phyloP scores from a whole-genome alignment of 2,797 vertebrate species.

The Delichon dasypus region DNA sequence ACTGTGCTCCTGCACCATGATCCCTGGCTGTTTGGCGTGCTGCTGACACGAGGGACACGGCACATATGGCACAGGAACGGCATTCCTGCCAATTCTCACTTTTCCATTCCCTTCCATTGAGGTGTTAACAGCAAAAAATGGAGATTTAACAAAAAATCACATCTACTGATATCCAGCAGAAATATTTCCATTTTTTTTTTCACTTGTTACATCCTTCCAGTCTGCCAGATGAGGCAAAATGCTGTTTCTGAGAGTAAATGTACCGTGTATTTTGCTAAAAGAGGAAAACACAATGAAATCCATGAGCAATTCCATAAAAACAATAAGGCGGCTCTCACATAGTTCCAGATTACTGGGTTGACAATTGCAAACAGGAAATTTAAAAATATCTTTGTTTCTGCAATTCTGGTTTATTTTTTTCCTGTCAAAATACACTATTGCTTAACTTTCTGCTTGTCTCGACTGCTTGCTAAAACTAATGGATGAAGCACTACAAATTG shows the following conservation, averaged over 20 bases:
- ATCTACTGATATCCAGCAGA: neutral
- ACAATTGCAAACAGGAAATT: neutral
- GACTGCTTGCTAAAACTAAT: neutral
- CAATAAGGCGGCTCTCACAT: neutral
- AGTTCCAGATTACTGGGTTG: neutral
- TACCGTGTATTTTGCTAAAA: neutral
- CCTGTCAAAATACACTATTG: neutral
- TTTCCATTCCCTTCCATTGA: neutral
- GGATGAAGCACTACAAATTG: neutral
- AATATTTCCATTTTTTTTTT: neutral
- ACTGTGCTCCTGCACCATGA: neutral
- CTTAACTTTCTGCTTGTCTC: neutral
- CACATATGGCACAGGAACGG: neutral
- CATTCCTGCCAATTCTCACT: neutral
- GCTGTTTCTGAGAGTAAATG: neutral
- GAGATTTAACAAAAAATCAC: neutral
- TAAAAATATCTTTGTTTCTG: neutral
- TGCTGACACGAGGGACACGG: neutral
- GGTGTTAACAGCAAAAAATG: neutral
- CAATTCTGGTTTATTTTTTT: neutral
- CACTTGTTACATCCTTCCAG: neutral
- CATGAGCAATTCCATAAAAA: neutral
- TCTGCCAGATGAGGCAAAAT: neutral
- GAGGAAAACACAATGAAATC: neutral
- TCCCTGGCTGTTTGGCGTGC: neutral